Conservation (phyloP, 2,113 vertebrate genomes). For the Clupea harengus region DNA sequence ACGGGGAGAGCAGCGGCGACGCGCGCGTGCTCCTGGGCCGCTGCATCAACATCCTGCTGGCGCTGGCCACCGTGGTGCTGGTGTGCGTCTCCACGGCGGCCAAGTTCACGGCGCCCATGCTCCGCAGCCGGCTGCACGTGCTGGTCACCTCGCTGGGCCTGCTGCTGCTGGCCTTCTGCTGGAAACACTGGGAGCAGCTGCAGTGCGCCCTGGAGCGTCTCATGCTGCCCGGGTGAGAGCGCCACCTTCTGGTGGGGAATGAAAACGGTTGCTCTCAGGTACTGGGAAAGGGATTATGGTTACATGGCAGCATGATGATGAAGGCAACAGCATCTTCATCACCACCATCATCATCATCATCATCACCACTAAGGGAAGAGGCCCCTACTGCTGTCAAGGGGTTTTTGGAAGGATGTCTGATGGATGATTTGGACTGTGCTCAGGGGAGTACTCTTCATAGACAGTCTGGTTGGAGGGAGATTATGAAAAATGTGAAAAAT, state of each 20-base stretch:
- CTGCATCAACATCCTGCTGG: constrained; percentile 95
- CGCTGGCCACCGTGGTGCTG: constrained; percentile 92
- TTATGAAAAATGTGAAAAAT: background rate
- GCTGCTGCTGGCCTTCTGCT: constrained; percentile 83
- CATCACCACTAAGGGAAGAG: background rate
- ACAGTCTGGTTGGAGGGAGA: background rate
- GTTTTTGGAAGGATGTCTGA: background rate
- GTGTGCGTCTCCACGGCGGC: constrained; percentile 95
- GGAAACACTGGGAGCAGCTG: constrained; percentile 92
- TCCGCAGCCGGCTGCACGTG: constrained; percentile 88
- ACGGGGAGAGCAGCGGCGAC: constrained; percentile 86
- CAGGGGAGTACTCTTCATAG: background rate
- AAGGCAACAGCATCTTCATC: background rate
- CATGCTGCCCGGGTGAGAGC: constrained; percentile 46
- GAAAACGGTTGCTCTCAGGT: background rate
- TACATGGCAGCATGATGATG: background rate
- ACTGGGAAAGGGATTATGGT: background rate
- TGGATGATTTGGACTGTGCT: background rate
- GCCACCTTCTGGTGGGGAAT: background rate
- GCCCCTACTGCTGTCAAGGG: background rate
- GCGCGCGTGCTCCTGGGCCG: constrained; percentile 88
- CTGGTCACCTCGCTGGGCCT: constrained; percentile 80
- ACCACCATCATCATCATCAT: background rate
- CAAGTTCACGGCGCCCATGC: constrained; percentile 88
- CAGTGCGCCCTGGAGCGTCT: constrained; percentile 81